phyloP scores from a whole-genome alignment of 2,113 vertebrate species.

The Oncorhynchus keta region DNA sequence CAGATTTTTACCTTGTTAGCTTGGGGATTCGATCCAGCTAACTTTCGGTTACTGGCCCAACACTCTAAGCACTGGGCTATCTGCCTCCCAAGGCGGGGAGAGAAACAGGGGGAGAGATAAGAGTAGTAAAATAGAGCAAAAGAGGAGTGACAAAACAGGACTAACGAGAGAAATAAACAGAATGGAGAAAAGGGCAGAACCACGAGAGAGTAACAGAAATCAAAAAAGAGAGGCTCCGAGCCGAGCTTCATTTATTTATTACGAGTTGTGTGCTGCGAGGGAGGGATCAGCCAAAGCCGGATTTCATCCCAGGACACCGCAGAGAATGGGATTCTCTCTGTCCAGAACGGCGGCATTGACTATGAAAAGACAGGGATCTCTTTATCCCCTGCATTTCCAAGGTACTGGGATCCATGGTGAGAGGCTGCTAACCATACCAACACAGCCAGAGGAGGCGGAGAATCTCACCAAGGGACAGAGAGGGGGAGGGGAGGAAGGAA shows the following conservation, averaged over 20 bases:
- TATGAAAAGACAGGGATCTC: constrained; percentile 17
- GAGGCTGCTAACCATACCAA: neutral
- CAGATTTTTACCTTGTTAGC: neutral
- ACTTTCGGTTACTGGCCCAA: neutral
- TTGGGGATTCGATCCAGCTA: too few species aligned
- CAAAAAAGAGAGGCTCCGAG: neutral
- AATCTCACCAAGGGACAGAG: neutral
- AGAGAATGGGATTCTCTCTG: constrained; percentile 15
- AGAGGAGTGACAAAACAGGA: constrained; percentile 8
- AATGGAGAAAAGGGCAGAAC: neutral
- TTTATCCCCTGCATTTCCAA: constrained; percentile 29
- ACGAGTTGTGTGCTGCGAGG: neutral
- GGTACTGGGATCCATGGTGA: constrained; percentile 26
- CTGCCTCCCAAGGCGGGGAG: neutral
- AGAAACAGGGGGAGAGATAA: neutral
- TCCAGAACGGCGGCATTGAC: constrained; percentile 19
- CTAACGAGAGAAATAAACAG: constrained; percentile 6
- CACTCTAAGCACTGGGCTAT: constrained; percentile 7
- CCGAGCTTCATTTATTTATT: constrained; percentile 35
- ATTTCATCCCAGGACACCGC: constrained; percentile 18
- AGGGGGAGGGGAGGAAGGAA: neutral
- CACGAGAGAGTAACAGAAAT: neutral
- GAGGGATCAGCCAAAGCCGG: constrained; percentile 9
- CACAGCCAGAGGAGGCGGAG: neutral
- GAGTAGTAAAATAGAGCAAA: constrained; percentile 4